Evolutionary conservation across 2,797 vertebrate species (phyloP), one percentile per base, ranked within the genome.

Genomic region (Rallus crepitans): DNA sequence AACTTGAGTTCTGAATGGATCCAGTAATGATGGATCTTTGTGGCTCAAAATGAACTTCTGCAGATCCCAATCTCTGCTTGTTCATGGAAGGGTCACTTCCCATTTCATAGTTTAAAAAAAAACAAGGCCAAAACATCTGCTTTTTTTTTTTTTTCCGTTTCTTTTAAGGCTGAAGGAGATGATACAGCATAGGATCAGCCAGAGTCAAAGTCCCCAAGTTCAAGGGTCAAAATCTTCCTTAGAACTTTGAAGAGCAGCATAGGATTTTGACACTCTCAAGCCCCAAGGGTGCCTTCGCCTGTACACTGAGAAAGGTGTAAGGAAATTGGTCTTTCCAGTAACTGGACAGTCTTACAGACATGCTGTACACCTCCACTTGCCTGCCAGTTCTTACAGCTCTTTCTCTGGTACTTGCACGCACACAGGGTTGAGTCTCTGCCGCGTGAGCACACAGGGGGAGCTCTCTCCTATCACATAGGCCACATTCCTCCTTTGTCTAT

Each of bases 371-470:
- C 48, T 75, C 21, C 6, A 24, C 17, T 48, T 53, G 42, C 20
- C 77, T 21, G 40, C 14, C n/a, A 4, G 9, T 48, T 2, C 25
- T 19, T 1, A 0, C 64, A 30, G 56, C 30, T 21, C 50, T 13
- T 23, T 3, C 63, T 16, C 31, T 16, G 31, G 33, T 35, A 10
- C 6, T 7, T 1, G 7, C 42, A 1, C 3, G 9, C 11, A 0
- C 2, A 1, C 3, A 2, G 37, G 1, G 15, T 15, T 19, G 5
- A 8, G n/a, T n/a, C 48, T 52, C 69, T 2, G 52, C 64, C 14
- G 53, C 87, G 85, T 39, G 35, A 69, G 56, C 96, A 57, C 65
- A 5, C 20, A 93, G 95, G 77, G 95, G 95, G 94, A 96, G 96
- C 95, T 93, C 95, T 61, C 79, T 93, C 72, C 93, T 5, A 13